Base-by-base conservation (phyloP, 2,888 invertebrate species). In the Spilarctia lutea region DNA sequence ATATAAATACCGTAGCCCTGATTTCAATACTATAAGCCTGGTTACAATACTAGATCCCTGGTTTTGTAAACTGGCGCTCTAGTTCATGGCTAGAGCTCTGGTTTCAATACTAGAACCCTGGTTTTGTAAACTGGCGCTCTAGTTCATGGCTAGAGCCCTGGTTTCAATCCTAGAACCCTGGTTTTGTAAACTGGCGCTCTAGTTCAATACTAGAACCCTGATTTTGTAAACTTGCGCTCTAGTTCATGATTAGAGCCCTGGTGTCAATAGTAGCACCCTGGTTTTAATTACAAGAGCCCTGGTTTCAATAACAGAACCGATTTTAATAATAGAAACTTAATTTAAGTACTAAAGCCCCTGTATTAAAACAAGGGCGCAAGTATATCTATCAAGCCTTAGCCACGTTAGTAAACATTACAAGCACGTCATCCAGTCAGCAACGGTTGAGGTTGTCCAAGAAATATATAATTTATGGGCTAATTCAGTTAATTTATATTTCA, bases 401-500 rank as follows among this genome's bases (percentile, higher is more conserved):
- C n/a, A 60, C 1, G 39, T 27, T 60, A 16, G 60, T 27, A 30
- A 27, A 3, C 13, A 60, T 13, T 11, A 16, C 60, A 16, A 27
- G 60, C 27, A 30, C 30, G 7, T n/a, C 60, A 63, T 63, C 60
- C 4, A n/a, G n/a, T n/a, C n/a, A n/a, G n/a, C n/a, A n/a, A n/a
- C n/a, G 30, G 27, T 30, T 30, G 27, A 30, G 18, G 30, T 60
- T 27, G 30, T 60, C 39, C 4, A 39, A n/a, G 33, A 63, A 45
- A 33, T 24, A 63, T 24, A 56, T 20, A 35, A n/a, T 27, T 33
- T 11, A 56, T 56, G n/a, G 68, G 33, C 30, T 68, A 73, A 63
- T 73, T 69, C 65, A 68, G 68, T 30, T 65, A 65, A 63, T 42
- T 63, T 27, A 42, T 1, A 30, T 71, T 48, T 68, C 20, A 20